phyloP scores from a whole-genome alignment of 2,113 vertebrate genomes.

The Diglossa brunneiventris region DNA sequence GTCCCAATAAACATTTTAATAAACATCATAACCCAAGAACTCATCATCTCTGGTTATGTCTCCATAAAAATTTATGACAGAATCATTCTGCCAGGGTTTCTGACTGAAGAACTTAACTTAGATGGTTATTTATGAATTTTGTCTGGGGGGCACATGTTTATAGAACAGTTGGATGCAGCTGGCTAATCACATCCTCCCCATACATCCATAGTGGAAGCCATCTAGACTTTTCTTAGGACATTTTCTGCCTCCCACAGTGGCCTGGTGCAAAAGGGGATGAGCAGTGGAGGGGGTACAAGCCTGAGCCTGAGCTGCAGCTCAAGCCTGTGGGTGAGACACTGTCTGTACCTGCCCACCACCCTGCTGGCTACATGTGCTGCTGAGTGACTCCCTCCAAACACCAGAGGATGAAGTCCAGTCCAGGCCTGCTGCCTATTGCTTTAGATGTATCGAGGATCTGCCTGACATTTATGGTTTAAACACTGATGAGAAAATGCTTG shows the following conservation, averaged over 20 bases:
- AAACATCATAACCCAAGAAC: conserved; percentile 62
- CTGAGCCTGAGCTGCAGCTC: neutral
- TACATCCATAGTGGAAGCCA: neutral
- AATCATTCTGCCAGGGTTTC: conserved; percentile 12
- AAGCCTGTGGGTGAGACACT: neutral
- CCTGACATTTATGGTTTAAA: neutral
- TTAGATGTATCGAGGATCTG: neutral
- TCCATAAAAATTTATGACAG: conserved; percentile 61
- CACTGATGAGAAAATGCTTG: neutral
- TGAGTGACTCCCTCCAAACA: neutral
- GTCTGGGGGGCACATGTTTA: neutral
- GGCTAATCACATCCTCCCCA: conserved; percentile 26
- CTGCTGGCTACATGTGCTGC: neutral
- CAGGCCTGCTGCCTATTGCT: neutral
- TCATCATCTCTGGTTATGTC: conserved; percentile 53
- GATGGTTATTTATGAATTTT: conserved; percentile 36
- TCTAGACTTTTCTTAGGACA: neutral
- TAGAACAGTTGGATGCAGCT: conserved; percentile 21
- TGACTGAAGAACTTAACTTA: conserved; percentile 54
- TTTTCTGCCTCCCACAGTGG: neutral
- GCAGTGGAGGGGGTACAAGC: neutral
- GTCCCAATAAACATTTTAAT: conserved; percentile 74
- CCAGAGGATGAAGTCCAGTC: neutral
- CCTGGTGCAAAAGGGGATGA: neutral
- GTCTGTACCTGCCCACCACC: neutral